These are phyloP conservation scores for Lerista edwardsae DNA, from an alignment of 2,797 vertebrate genomes.

Conservation along the genomic window DNA sequence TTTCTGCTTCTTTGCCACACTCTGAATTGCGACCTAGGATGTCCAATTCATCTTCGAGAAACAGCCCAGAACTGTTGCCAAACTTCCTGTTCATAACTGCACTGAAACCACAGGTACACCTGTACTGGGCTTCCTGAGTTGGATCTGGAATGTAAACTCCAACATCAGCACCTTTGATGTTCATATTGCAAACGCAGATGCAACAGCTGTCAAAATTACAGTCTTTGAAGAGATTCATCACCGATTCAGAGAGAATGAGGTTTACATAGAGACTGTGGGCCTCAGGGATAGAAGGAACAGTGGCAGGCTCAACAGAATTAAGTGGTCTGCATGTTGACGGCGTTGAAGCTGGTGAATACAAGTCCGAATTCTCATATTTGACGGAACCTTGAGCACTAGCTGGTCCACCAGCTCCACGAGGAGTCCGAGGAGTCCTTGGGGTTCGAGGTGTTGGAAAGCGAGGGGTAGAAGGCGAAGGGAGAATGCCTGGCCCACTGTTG, in stretches of 20 bases:
- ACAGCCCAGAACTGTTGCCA: conserved; percentile 94
- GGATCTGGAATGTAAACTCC: conserved; percentile 97
- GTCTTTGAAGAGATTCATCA: conserved; percentile 99
- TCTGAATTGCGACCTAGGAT: conserved; percentile 94
- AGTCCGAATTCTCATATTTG: conserved; percentile 96
- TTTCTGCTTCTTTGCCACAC: conserved; percentile 91
- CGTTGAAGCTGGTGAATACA: conserved; percentile 97
- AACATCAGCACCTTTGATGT: conserved; percentile 97
- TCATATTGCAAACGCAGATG: conserved; percentile 98
- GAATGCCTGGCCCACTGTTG: conserved; percentile 89
- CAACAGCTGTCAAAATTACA: conserved; percentile 99
- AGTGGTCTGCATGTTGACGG: conserved; percentile 95
- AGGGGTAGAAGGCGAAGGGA: conserved; percentile 96
- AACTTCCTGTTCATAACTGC: conserved; percentile 97
- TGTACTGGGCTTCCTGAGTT: conserved; percentile 88
- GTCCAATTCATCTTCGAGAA: conserved; percentile 97
- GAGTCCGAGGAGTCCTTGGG: conserved; percentile 93
- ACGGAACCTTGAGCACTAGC: conserved; percentile 95
- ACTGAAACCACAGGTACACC: conserved; percentile 96
- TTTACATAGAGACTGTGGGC: conserved; percentile 99
- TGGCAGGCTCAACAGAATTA: conserved; percentile 96
- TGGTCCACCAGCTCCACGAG: conserved; percentile 88
- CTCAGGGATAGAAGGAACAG: conserved; percentile 94
- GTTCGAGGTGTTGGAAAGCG: conserved; percentile 96
- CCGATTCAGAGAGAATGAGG: conserved; percentile 97